A percentile compares a stretch with the other conserved stretches of the same genome.
These are phyloP conservation scores for Neodiprion lecontei DNA, from an alignment of 1,140 invertebrate species.

Conservation along the genomic window DNA sequence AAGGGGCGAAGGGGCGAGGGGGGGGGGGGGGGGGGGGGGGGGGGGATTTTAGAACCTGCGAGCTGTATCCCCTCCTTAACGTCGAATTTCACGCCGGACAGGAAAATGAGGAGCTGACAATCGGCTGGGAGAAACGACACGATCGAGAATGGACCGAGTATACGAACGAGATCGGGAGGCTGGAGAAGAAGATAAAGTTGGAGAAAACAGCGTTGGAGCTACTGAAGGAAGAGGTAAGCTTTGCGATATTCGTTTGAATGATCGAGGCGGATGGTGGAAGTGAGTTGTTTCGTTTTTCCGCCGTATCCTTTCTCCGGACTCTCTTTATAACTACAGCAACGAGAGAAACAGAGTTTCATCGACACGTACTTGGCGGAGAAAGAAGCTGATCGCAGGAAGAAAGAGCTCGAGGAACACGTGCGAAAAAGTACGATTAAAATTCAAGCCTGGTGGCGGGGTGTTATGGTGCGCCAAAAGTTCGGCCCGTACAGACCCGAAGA, in stretches of 20 bases:
- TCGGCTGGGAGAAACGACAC: slow-evolving; percentile 45
- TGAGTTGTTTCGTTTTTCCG: slow-evolving; percentile 17
- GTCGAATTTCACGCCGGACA: slow-evolving; percentile 27
- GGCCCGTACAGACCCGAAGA: slow-evolving; percentile 65
- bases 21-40: too few relatives aligned
- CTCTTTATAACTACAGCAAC: slow-evolving; percentile 40
- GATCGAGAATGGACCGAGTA: slow-evolving; percentile 43
- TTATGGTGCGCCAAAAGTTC: slow-evolving; percentile 71
- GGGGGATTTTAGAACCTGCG: too few relatives aligned
- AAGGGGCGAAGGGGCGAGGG: too few relatives aligned
- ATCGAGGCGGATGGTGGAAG: slow-evolving; percentile 16
- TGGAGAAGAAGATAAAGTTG: slow-evolving; percentile 49
- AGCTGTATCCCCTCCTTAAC: too few relatives aligned
- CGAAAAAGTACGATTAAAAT: slow-evolving; percentile 59
- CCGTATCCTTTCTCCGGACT: not conserved
- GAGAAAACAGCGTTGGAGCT: slow-evolving; percentile 38
- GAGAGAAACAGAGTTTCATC: slow-evolving; percentile 53
- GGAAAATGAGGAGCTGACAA: slow-evolving; percentile 39
- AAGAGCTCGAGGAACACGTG: slow-evolving; percentile 45
- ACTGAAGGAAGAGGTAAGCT: slow-evolving; percentile 47
- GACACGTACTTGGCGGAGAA: slow-evolving; percentile 53
- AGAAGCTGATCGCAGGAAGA: slow-evolving; percentile 37
- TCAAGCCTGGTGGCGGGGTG: slow-evolving; percentile 75
- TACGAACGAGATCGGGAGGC: slow-evolving; percentile 42
- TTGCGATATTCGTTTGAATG: not conserved